These are phyloP conservation scores for Xanthia togata DNA, from an alignment of 2,888 invertebrate genomes.

Conservation along the genomic window DNA sequence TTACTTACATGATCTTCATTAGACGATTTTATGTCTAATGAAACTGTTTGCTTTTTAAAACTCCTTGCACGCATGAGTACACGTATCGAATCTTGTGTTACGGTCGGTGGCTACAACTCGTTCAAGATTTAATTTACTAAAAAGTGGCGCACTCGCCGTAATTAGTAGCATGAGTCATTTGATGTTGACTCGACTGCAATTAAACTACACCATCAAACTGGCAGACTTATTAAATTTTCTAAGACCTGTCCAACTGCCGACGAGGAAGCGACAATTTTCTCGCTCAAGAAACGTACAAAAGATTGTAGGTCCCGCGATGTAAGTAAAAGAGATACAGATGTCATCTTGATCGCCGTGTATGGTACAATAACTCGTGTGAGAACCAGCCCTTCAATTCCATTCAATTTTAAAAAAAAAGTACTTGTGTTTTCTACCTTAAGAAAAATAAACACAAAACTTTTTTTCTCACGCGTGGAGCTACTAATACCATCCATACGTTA, in stretches of 20 bases:
- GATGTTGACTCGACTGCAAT: constrained; percentile 40
- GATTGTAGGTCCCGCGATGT: not conserved
- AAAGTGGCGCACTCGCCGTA: constrained; percentile 52
- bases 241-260: not conserved
- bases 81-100: constrained; percentile 69
- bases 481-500: too few relatives aligned
- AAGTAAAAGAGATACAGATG: not conserved
- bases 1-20: constrained; percentile 37
- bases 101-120: constrained; percentile 67
- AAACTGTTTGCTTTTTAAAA: constrained; percentile 66
- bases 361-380: too few relatives aligned
- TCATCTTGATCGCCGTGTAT: too few relatives aligned
- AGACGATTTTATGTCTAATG: constrained; percentile 43
- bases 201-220: constrained; percentile 21
- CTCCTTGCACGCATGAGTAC: constrained; percentile 68
- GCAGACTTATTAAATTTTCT: constrained; percentile 26
- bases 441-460: too few relatives aligned
- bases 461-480: too few relatives aligned
- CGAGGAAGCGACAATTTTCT: not conserved
- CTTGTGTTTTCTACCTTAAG: too few relatives aligned
- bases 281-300: not conserved
- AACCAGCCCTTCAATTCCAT: too few relatives aligned
- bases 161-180: constrained; percentile 52
- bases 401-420: too few relatives aligned
- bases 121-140: constrained; percentile 57